Conservation (phyloP, 2,888 invertebrate genomes). For the Hedychridium roseum region DNA sequence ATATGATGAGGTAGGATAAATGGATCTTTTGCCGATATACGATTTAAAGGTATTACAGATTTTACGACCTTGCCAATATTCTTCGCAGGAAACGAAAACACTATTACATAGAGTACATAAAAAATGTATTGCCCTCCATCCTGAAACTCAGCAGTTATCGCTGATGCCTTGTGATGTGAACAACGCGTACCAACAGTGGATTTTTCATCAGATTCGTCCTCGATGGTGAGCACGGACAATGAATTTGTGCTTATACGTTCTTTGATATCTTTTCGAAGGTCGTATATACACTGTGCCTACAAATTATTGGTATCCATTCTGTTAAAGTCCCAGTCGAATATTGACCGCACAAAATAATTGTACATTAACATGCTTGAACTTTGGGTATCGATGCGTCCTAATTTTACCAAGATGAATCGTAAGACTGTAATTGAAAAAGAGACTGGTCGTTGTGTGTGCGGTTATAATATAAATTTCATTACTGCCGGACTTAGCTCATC, state of each 20-base stretch:
- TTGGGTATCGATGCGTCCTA: not conserved
- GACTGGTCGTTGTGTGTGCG: too few species aligned
- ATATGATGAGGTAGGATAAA: slow-evolving; percentile 75
- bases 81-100: slow-evolving; percentile 69
- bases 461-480: not conserved
- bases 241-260: not conserved
- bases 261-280: not conserved
- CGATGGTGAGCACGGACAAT: slow-evolving; percentile 65
- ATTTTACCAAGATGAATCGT: not conserved
- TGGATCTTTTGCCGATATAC: not conserved
- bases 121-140: slow-evolving; percentile 85
- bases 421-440: not conserved
- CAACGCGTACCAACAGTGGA: slow-evolving; percentile 90
- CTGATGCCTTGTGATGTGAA: slow-evolving; percentile 85
- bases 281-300: not conserved
- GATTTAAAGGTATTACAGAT: too few species aligned
- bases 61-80: too few species aligned
- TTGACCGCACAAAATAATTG: not conserved
- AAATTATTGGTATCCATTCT: not conserved
- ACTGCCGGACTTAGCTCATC: not conserved
- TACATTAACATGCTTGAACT: not conserved
- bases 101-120: slow-evolving; percentile 79
- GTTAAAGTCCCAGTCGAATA: not conserved
- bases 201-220: slow-evolving; percentile 78
- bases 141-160: slow-evolving; percentile 79